These are phyloP conservation scores for Thelaira solivaga DNA, from an alignment of 2,888 invertebrate species.

Conservation along the genomic window DNA sequence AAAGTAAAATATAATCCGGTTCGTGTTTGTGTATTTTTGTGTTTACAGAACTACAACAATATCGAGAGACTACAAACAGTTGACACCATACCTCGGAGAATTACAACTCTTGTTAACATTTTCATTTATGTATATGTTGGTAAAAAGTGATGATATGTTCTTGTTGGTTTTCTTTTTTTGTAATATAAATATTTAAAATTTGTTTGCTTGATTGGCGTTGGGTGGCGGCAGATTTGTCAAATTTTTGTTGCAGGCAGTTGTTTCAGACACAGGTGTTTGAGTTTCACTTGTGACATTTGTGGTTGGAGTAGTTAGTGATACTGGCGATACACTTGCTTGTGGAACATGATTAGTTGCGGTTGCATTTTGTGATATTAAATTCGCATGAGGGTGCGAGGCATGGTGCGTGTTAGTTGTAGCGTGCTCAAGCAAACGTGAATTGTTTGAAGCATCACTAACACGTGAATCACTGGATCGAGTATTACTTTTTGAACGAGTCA, in stretches of 20 bases:
- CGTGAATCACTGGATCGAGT: slow-evolving; percentile 77
- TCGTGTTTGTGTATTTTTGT: slow-evolving; percentile 7
- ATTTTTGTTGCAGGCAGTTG: slow-evolving; percentile 67
- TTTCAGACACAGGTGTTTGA: slow-evolving; percentile 63
- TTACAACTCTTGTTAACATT: not conserved
- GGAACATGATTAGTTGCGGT: slow-evolving; percentile 27
- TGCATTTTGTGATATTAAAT: slow-evolving; percentile 61
- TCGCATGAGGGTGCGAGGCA: slow-evolving; percentile 63
- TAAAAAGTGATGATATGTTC: slow-evolving; percentile 21
- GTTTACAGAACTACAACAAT: slow-evolving; percentile 33
- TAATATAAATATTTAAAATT: slow-evolving; percentile 70
- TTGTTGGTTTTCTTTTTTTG: not conserved
- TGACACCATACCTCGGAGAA: slow-evolving; percentile 51
- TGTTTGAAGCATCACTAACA: slow-evolving; percentile 75
- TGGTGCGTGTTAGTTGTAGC: slow-evolving; percentile 65
- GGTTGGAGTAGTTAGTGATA: slow-evolving; percentile 57
- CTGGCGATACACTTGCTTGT: slow-evolving; percentile 49
- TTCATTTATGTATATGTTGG: not conserved
- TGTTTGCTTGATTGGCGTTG: slow-evolving; percentile 69
- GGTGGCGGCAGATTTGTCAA: slow-evolving; percentile 59
- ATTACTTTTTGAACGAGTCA: slow-evolving; percentile 76
- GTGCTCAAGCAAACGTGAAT: slow-evolving; percentile 75
- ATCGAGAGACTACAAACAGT: slow-evolving; percentile 39
- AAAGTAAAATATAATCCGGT: not conserved
- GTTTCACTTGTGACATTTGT: slow-evolving; percentile 60